These are phyloP conservation scores for Dryoscopus gambensis DNA, from an alignment of 2,113 vertebrate species.

Conservation along the genomic window DNA sequence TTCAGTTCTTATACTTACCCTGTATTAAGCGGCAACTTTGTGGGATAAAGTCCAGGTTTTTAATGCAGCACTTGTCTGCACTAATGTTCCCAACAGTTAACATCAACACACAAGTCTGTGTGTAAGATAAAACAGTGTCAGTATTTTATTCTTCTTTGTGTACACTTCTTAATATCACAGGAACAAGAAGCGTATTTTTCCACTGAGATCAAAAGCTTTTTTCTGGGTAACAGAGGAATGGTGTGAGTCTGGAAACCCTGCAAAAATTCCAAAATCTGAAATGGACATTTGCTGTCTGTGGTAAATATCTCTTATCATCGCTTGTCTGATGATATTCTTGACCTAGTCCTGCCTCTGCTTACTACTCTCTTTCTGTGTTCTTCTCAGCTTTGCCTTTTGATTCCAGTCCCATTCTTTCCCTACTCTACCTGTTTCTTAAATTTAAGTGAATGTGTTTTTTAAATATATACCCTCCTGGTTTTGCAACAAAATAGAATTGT, in stretches of 20 bases:
- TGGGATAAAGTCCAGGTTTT: not conserved
- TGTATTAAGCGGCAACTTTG: not conserved
- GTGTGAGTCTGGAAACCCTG: not conserved
- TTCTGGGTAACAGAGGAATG: not conserved
- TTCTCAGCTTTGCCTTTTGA: not conserved
- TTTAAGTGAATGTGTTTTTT: not conserved
- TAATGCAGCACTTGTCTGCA: not conserved
- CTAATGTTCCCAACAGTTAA: not conserved
- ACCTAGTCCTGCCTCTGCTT: not conserved
- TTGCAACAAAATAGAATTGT: not conserved
- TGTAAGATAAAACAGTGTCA: not conserved
- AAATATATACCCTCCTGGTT: not conserved
- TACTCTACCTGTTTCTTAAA: not conserved
- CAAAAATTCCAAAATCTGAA: not conserved
- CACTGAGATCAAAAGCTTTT: not conserved
- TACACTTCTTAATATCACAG: not conserved
- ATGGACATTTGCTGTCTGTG: not conserved
- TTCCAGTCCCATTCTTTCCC: not conserved
- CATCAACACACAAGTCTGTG: not conserved
- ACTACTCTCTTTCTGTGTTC: not conserved
- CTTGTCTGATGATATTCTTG: not conserved
- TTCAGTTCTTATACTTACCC: not conserved
- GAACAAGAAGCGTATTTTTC: not conserved
- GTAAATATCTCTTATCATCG: not conserved
- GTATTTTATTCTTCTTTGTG: not conserved